These are phyloP conservation scores for Tiliacea aurago DNA, from an alignment of 2,888 invertebrate species.

Conservation along the genomic window DNA sequence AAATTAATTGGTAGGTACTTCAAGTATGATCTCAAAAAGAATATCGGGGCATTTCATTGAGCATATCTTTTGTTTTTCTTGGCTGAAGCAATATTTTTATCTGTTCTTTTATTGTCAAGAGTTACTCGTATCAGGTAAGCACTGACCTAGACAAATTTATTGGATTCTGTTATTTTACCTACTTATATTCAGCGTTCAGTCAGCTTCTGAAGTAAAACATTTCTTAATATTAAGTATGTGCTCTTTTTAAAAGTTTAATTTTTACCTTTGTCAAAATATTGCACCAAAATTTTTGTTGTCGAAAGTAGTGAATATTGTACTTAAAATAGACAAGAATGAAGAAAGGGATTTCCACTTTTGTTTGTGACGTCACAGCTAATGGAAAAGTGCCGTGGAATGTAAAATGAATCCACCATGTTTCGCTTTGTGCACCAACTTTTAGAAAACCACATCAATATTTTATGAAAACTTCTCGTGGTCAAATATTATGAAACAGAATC, in stretches of 20 bases:
- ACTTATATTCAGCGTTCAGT: not conserved
- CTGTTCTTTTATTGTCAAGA: constrained; percentile 22
- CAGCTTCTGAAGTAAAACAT: not conserved
- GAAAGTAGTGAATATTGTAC: not conserved
- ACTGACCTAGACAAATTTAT: constrained; percentile 15
- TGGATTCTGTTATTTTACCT: constrained; percentile 3
- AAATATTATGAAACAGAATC: constrained; percentile 19
- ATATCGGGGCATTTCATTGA: constrained; percentile 30
- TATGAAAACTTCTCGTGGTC: constrained; percentile 32
- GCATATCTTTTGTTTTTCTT: constrained; percentile 33
- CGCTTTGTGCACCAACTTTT: constrained; percentile 41
- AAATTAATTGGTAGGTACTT: constrained; percentile 40
- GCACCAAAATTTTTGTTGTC: not conserved
- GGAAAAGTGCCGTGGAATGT: constrained; percentile 44
- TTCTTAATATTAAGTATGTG: not conserved
- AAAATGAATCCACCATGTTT: constrained; percentile 41
- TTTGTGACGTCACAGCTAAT: constrained; percentile 41
- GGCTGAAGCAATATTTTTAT: constrained; percentile 11
- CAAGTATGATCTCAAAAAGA: constrained; percentile 31
- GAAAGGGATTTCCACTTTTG: constrained; percentile 15
- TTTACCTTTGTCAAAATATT: constrained; percentile 5
- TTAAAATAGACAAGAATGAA: constrained; percentile 13
- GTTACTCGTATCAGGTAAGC: constrained; percentile 25
- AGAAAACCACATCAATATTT: constrained; percentile 43
- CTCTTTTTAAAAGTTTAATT: not conserved